Percentiles rank a stretch among this genome's conserved stretches.
Conservation (phyloP, 2,113 vertebrate species). For the Campylomormyrus tamandua region DNA sequence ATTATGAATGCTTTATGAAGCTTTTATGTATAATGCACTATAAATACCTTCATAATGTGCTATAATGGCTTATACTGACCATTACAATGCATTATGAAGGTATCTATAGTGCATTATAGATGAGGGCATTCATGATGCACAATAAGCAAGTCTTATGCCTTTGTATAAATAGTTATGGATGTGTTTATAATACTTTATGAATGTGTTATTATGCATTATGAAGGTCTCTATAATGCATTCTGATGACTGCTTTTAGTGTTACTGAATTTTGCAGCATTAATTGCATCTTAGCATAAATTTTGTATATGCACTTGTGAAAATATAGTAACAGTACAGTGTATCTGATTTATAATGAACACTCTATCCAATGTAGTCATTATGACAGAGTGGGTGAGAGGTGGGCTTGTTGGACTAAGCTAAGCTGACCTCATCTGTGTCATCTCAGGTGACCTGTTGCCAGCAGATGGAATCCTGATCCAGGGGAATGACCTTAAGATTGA, state of each 20-base stretch:
- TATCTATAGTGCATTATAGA: not conserved
- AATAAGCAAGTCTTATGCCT: not conserved
- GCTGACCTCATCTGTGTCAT: not conserved
- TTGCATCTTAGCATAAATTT: not conserved
- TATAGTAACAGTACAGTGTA: conserved; percentile 5
- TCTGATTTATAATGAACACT: conserved; percentile 29
- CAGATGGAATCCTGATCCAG: conserved; percentile 91
- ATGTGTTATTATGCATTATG: not conserved
- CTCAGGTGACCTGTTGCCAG: conserved; percentile 86
- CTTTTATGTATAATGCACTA: not conserved
- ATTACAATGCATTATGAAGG: not conserved
- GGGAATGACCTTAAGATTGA: conserved; percentile 97
- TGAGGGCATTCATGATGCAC: not conserved
- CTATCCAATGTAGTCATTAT: conserved; percentile 22
- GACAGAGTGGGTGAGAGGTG: not conserved
- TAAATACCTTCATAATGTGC: not conserved
- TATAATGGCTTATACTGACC: not conserved
- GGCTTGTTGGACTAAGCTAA: not conserved
- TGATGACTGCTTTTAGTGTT: not conserved
- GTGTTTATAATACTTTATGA: not conserved
- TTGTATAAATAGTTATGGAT: not conserved
- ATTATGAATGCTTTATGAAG: not conserved
- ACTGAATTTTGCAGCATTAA: not conserved
- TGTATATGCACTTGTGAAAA: not conserved
- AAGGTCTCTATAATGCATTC: not conserved